A percentile compares a stretch with the other conserved stretches of the same genome.
These are phyloP conservation scores for Scaptomyza hsui DNA, from an alignment of 1,140 invertebrate genomes.

Conservation along the genomic window DNA sequence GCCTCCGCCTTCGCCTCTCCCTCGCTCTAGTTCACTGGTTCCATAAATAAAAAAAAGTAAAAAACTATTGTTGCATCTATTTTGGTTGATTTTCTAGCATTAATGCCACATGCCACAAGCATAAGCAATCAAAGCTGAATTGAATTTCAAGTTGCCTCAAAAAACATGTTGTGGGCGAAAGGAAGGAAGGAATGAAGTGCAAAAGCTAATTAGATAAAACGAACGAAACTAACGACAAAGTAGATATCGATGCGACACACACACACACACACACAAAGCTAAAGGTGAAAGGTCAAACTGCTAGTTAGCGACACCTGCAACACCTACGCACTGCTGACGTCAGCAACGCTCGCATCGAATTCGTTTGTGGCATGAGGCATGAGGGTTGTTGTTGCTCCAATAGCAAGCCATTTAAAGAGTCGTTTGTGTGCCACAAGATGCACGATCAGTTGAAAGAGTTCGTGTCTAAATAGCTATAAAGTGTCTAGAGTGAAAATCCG, in stretches of 20 bases:
- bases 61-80: too few relatives aligned
- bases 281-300: constrained; percentile 49
- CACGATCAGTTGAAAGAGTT: constrained; percentile 1
- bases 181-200: constrained; percentile 16
- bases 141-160: constrained; percentile 39
- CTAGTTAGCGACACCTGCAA: constrained; percentile 20
- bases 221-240: constrained; percentile 14
- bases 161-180: constrained; percentile 42
- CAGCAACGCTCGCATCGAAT: not conserved
- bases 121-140: constrained; percentile 53
- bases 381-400: not conserved
- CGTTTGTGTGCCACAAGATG: not conserved
- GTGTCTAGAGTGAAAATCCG: not conserved
- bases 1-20: too few relatives aligned
- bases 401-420: not conserved
- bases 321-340: constrained; percentile 25
- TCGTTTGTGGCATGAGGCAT: not conserved
- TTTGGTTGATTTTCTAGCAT: too few relatives aligned
- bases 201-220: constrained; percentile 61
- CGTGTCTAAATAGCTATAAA: not conserved
- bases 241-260: not conserved
- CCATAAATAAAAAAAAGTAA: too few relatives aligned
- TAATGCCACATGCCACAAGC: too few relatives aligned
- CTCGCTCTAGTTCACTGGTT: too few relatives aligned
- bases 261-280: not conserved